These are phyloP conservation scores for Oreonectes daqikongensis DNA, from an alignment of 2,797 vertebrate genomes.

Conservation along the genomic window DNA sequence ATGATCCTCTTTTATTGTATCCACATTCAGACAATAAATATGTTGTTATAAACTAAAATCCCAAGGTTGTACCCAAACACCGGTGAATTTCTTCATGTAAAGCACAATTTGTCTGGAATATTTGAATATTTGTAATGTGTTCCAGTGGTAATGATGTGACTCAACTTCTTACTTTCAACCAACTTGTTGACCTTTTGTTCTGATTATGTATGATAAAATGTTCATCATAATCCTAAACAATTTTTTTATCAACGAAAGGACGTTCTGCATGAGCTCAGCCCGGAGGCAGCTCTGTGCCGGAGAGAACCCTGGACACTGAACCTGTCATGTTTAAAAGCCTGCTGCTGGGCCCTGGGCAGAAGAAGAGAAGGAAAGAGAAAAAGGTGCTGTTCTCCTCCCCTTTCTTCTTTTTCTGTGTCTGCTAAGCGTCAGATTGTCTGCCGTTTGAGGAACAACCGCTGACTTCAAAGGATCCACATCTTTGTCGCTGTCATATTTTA, in stretches of 20 bases:
- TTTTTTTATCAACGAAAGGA: constrained; percentile 56
- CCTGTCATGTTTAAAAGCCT: constrained; percentile 75
- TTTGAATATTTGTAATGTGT: background rate
- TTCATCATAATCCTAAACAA: background rate
- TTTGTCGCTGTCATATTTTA: constrained; percentile 70
- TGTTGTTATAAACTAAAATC: too few species aligned
- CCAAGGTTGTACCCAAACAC: too few species aligned
- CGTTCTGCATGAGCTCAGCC: constrained; percentile 62
- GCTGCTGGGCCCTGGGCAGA: constrained; percentile 66
- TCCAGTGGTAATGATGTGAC: background rate
- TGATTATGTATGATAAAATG: background rate
- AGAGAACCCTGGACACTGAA: constrained; percentile 70
- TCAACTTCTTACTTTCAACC: background rate
- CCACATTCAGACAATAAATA: too few species aligned
- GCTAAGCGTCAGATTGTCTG: constrained; percentile 75
- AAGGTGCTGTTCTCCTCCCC: constrained; percentile 48
- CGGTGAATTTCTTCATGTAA: too few species aligned
- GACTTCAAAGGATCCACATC: constrained; percentile 75
- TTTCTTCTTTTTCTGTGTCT: constrained; percentile 23
- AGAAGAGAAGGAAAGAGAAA: constrained; percentile 56
- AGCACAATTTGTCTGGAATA: background rate
- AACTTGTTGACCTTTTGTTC: background rate
- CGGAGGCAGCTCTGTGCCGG: constrained; percentile 55
- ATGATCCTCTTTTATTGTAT: too few species aligned
- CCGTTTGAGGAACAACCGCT: constrained; percentile 70